Evolutionary conservation across 2,797 vertebrate genomes (phyloP), one percentile per base, ranked within the genome.

Genomic region (Echeneis naucrates): DNA sequence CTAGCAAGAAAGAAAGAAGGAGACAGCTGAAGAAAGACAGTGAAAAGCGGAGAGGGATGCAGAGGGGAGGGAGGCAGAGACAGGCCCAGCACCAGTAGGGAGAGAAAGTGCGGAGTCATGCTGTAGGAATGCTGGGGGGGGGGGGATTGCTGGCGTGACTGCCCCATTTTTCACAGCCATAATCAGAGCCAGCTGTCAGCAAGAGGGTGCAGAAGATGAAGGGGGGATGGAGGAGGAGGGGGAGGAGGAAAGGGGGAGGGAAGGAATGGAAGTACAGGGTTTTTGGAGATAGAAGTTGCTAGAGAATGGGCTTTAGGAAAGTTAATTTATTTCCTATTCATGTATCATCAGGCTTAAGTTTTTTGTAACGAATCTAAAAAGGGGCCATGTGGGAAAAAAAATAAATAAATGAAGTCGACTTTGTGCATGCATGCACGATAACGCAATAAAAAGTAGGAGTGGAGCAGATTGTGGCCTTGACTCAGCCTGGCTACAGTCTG

Each of bases 171-270:
- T 95, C 92, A 95, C 90, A 91, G 90, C 86, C 89, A 89, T 95
- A 95, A 95, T 95, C 93, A 94, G 93, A 94, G 90, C 93, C 94
- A 95, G 94, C 94, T 95, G 95, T 95, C 93, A 94, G 89, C 83
- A 86, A 91, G 92, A 87, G 80, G 79, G 84, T 87, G 75, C 80
- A 78, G 71, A 76, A 88, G 86, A 78, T 72, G 81, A 62, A 73
- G 84, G 68, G 24, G 68, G 72, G 21, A 52, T 21, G 53, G 37
- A 44, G 37, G 35, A 55, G 52, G 30, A 14, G 52, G 71, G 67
- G 44, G 35, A 55, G 27, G 16, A 27, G 11, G 33, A 45, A 51
- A 65, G 63, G 67, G 58, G 56, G 65, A 69, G 65, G 56, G 45
- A 44, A 45, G 45, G 40, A 72, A 59, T 71, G 83, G 80, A 79